phyloP scores from a whole-genome alignment of 2,888 invertebrate species.

The Lasioglossum zephyrum region DNA sequence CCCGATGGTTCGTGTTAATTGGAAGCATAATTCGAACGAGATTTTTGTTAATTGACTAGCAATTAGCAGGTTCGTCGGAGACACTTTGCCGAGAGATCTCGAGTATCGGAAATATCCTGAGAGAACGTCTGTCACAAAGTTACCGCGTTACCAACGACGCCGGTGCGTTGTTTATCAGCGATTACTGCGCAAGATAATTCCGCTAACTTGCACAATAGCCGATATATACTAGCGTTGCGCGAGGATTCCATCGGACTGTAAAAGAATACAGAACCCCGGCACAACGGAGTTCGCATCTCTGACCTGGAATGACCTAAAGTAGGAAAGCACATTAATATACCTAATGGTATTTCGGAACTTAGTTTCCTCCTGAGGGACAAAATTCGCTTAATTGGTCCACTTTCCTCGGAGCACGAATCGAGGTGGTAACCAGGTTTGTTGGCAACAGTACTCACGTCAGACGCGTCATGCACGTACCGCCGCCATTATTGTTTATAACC shows the following conservation, averaged over 20 bases:
- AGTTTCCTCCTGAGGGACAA: conserved; percentile 62
- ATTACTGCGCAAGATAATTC: conserved; percentile 7
- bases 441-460: conserved; percentile 39
- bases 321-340: conserved; percentile 66
- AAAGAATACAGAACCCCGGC: conserved; percentile 51
- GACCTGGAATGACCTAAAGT: conserved; percentile 66
- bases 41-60: not conserved
- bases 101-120: not conserved
- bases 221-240: conserved; percentile 1
- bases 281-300: conserved; percentile 42
- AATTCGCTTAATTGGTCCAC: conserved; percentile 71
- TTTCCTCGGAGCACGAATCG: conserved; percentile 65
- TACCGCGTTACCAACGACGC: not conserved
- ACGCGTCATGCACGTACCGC: conserved; percentile 7
- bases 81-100: not conserved
- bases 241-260: conserved; percentile 39
- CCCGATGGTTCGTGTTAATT: not conserved
- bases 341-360: conserved; percentile 71
- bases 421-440: conserved; percentile 58
- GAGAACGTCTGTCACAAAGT: not conserved
- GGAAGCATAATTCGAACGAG: not conserved
- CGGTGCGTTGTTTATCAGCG: not conserved
- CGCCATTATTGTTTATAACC: conserved; percentile 36
- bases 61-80: not conserved
- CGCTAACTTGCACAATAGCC: conserved; percentile 13